Conservation (phyloP, 1,140 invertebrate genomes). For the Drosophila nigromelanica region DNA sequence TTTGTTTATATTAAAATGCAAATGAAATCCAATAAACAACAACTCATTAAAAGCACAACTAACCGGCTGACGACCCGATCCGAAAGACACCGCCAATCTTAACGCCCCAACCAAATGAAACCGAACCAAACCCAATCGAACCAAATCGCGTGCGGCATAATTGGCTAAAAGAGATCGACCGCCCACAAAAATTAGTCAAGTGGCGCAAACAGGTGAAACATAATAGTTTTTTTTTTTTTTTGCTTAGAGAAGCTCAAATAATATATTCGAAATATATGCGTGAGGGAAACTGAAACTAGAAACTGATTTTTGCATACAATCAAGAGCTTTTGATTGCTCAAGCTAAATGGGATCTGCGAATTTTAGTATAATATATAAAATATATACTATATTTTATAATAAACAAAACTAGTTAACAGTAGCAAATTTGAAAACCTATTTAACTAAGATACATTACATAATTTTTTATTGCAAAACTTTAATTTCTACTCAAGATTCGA, state of each 20-base stretch:
- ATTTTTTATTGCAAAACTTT: too few species aligned
- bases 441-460: too few species aligned
- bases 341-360: too few species aligned
- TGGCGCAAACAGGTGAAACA: slow-evolving; percentile 12
- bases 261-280: too few species aligned
- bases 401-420: too few species aligned
- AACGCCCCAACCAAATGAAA: slow-evolving; percentile 5
- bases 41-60: slow-evolving; percentile 76
- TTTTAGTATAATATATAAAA: too few species aligned
- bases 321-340: too few species aligned
- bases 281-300: too few species aligned
- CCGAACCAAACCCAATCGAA: background rate
- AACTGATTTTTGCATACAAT: too few species aligned
- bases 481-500: too few species aligned
- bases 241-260: background rate
- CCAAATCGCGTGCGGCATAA: slow-evolving; percentile 2
- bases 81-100: slow-evolving; percentile 4
- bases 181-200: slow-evolving; percentile 18
- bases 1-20: slow-evolving; percentile 64
- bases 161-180: slow-evolving; percentile 10
- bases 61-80: slow-evolving; percentile 52
- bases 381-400: too few species aligned
- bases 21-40: slow-evolving; percentile 75
- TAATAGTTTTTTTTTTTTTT: background rate
- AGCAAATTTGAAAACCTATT: too few species aligned